Base-by-base conservation (phyloP, 64 coral and sea anemone species). In the Montipora efflorescens region DNA sequence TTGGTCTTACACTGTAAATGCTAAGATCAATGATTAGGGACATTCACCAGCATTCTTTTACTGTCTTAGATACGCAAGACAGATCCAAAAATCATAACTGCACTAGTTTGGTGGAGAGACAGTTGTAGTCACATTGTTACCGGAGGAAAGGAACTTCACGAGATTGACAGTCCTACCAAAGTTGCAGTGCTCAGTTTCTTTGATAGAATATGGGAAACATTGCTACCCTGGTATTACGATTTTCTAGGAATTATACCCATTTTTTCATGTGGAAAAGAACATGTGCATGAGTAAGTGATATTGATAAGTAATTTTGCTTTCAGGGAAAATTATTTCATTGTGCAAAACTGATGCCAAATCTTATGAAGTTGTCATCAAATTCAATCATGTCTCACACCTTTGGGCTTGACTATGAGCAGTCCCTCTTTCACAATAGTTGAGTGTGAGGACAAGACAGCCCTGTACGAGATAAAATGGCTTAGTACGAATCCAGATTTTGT, bases 151-250 rank as follows among this genome's bases (percentile, higher is more conserved):
- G 95, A 94, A 88, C 77, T 83, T 76, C 64, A 77, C 89, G 4
- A 87, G 94, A 46, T 75, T 70, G 45, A 93, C 58, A 80, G 76
- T 94, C 66, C 82, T 7, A 52, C 68, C 9, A 86, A 71, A 86
- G 82, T 86, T 50, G 43, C 66, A 23, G 62, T 86, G 28, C 18
- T 86, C 43, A 86, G 82, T 86, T 86, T 86, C 36, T 53, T 97
- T 43, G 95, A 97, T 73, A 94, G 89, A 61, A 83, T 97, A 28
- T 97, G 95, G 95, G 95, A 94, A 66, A 71, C 87, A 69, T 59
- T 88, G 18, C 75, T 97, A 67, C 95, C 95, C 5, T 97, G 95
- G 95, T 90, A 91, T 75, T 94, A 86, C 90, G 95, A 97, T 87
- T 97, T 97, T 82, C 83, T 97, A 11, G 95, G 95, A 7, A 59